phyloP scores from a whole-genome alignment of 2,888 invertebrate genomes.

The Yponomeuta cagnagella region DNA sequence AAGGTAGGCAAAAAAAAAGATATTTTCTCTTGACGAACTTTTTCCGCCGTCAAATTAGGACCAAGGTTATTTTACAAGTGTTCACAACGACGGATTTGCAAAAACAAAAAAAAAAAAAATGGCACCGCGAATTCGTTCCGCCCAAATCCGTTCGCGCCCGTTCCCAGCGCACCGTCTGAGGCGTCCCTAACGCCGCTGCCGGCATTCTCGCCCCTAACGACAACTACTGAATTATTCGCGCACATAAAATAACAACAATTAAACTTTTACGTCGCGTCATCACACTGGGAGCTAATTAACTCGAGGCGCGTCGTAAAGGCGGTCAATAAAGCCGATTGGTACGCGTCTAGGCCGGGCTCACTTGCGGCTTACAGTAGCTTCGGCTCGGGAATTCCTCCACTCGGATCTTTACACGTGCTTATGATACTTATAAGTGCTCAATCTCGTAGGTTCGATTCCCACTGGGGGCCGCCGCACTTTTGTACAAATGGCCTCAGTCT shows the following conservation, averaged over 20 bases:
- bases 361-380: background rate
- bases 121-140: background rate
- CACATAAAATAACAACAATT: conserved; percentile 25
- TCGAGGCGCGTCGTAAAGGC: conserved; percentile 34
- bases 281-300: conserved; percentile 13
- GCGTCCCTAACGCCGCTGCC: conserved; percentile 8
- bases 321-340: conserved; percentile 45
- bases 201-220: conserved; percentile 20
- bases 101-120: background rate
- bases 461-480: too few relatives aligned
- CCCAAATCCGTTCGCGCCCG: background rate
- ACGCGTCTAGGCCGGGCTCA: conserved; percentile 16
- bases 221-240: conserved; percentile 20
- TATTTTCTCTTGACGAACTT: too few relatives aligned
- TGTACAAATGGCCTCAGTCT: too few relatives aligned
- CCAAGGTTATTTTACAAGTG: too few relatives aligned
- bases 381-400: background rate
- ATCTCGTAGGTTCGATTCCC: too few relatives aligned
- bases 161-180: background rate
- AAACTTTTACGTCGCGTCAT: conserved; percentile 30
- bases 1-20: too few relatives aligned
- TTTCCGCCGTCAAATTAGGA: too few relatives aligned
- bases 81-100: background rate
- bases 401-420: too few relatives aligned
- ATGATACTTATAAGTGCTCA: too few relatives aligned